Conservation (phyloP, 2,113 vertebrate genomes). For the Petromus typicus region DNA sequence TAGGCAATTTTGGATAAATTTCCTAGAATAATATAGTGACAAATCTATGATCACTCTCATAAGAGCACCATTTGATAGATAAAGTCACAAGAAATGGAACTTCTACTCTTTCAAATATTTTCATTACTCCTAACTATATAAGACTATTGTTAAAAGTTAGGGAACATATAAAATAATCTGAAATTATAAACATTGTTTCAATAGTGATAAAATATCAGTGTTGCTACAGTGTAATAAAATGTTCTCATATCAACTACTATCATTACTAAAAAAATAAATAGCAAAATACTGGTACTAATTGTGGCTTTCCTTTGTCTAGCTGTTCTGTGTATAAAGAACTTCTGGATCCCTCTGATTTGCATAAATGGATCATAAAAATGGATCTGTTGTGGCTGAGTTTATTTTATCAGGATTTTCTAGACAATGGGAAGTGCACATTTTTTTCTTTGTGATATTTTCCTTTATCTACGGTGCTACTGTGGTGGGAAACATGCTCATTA, state of each 20-base stretch:
- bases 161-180: not conserved
- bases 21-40: not conserved
- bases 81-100: not conserved
- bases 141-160: not conserved
- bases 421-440: conserved; percentile 31
- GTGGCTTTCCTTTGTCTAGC: not conserved
- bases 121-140: not conserved
- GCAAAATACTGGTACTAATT: not conserved
- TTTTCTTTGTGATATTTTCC: conserved; percentile 60
- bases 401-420: conserved; percentile 67
- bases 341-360: not conserved
- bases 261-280: not conserved
- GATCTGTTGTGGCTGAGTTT: conserved; percentile 72
- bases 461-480: conserved; percentile 58
- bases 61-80: not conserved
- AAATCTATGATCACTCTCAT: not conserved
- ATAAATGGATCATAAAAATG: conserved; percentile 72
- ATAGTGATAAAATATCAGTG: not conserved
- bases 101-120: not conserved
- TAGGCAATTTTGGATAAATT: not conserved
- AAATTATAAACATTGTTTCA: not conserved
- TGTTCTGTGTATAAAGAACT: conserved; percentile 7
- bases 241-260: not conserved
- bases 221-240: not conserved
- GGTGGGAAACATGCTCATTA: conserved; percentile 54